Conservation (phyloP, 2,113 vertebrate genomes). For the Spermophilus dauricus region DNA sequence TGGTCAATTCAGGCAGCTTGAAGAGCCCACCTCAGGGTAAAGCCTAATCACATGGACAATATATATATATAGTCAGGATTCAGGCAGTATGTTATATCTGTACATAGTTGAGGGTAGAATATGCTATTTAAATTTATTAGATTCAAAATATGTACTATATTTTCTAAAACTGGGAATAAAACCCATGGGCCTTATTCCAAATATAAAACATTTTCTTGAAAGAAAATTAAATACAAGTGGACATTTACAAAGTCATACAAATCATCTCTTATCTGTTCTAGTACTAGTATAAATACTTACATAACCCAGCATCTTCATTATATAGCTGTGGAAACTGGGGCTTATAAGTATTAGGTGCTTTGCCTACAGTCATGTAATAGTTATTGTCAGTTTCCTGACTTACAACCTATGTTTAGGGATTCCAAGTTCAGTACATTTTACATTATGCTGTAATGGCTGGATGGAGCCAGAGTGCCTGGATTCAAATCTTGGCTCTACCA, state of each 20-base stretch:
- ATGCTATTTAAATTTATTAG: background rate
- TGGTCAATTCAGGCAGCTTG: background rate
- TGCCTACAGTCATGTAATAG: background rate
- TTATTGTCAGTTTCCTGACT: background rate
- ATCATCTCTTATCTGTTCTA: background rate
- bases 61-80: no score
- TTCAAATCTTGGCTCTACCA: background rate
- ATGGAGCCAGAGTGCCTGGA: background rate
- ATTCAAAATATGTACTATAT: background rate
- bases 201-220: background rate
- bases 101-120: background rate
- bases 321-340: background rate
- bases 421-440: background rate
- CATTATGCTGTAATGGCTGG: background rate
- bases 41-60: rapidly evolving
- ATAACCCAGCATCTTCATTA: background rate
- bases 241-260: background rate
- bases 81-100: background rate
- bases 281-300: background rate
- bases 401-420: background rate
- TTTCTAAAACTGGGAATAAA: background rate
- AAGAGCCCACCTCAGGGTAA: rapidly evolving
- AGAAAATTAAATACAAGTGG: background rate
- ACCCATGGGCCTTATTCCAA: background rate
- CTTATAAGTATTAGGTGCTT: background rate